Evolutionary conservation across 2,113 vertebrate genomes (phyloP), one percentile per base, ranked within the genome.

Genomic region (Casuarius casuarius): DNA sequence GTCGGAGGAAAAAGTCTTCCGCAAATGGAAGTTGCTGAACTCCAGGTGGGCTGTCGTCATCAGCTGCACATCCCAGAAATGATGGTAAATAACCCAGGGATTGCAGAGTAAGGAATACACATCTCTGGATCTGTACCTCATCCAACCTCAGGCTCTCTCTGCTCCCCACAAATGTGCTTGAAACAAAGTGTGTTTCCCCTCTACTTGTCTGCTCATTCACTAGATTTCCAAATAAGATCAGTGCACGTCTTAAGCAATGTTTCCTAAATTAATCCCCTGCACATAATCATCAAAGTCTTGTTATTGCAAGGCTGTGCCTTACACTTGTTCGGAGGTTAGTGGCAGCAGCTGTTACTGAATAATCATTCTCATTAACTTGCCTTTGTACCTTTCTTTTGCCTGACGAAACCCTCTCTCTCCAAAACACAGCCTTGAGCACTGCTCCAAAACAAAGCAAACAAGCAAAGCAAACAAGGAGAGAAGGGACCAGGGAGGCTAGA

Each of bases 331-430:
- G 78, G 75, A 92, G 49, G 59, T 80, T 92, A 94, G 74, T 7
- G 3, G 76, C 72, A 86, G 91, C 91, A 96, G 81, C 93, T 97
- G 90, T 56, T 86, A 84, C 75, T 85, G 90, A 95, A 81, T 94
- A 92, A 96, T 94, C 5, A 1, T 94, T 91, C 94, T 94, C 88
- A 92, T 96, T 95, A 95, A 86, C 72, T 96, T 26, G 4, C 75
- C 82, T 89, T 90, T 91, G 78, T 77, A 91, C 71, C 67, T 92
- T 90, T 73, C 42, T 77, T 74, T 68, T 79, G 79, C 84, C 72
- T 77, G 89, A 80, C 33, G 51, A 92, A 97, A 92, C 74, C 51
- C 14, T 85, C 63, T 87, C 75, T 87, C 75, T 93, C 54, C 74
- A 71, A 89, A 93, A 66, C 28, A 29, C 38, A 94, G 63, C 88